Evolutionary conservation across 2,888 invertebrate species (phyloP), one percentile per base, ranked within the genome.

Genomic region (Dicranocentrus wangi): DNA sequence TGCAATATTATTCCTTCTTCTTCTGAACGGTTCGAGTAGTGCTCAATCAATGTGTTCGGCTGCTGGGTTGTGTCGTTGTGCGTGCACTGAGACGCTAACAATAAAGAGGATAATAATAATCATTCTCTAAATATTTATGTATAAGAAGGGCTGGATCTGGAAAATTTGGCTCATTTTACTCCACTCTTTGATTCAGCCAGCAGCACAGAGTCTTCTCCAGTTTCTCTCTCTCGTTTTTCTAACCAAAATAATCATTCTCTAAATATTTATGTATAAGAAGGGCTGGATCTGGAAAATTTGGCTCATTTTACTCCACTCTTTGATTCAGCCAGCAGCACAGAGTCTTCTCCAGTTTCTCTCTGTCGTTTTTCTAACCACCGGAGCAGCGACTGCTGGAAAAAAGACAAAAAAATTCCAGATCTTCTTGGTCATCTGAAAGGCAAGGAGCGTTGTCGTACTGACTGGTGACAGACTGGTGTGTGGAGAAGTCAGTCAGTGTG

Each of bases 31-130:
- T 60, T 60, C 10, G 19, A 60, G 63, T 15, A 23, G 15, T 10
- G 13, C 23, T 60, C 25, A 23, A 25, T n/a, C n/a, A n/a, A n/a
- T n/a, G n/a, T n/a, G n/a, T n/a, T n/a, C n/a, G n/a, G n/a, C n/a
- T n/a, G n/a, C n/a, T n/a, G n/a, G n/a, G n/a, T n/a, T n/a, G n/a
- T n/a, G n/a, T n/a, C 32, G 47, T 60, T 77, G n/a, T 77, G 82
- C 82, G 77, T 77, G 82, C 28, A 72, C 66, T 53, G 60, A 72
- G 69, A 72, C 70, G 47, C 72, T 77, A 82, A 82, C 82, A 71
- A 82, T 82, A 77, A 77, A 72, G 68, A 68, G 77, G 61, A 68
- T 76, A 68, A 69, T 76, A 68, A 76, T 77, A 77, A 77, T 63
- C 68, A 75, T 76, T 60, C 60, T 76, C 60, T 76, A 51, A 69